Evolutionary conservation across 1,140 invertebrate species (phyloP).

Genomic region (Euura saliciscinereae): DNA sequence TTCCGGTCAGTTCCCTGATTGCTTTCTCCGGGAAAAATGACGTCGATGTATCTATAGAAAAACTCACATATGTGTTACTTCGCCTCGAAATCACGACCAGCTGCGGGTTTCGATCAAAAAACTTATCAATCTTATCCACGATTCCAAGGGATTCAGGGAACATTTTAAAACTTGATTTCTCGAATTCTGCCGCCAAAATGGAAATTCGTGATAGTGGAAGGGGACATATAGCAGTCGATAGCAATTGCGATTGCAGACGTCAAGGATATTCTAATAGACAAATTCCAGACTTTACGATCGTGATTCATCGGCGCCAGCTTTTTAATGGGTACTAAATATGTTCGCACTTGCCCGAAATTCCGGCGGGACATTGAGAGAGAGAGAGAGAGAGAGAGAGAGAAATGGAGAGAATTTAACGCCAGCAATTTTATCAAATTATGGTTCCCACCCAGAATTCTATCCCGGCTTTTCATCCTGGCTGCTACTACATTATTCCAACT

Average conservation of each 20-base stretch:
- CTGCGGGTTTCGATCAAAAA: too few species aligned
- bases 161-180: too few species aligned
- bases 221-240: neutral
- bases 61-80: too few species aligned
- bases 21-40: neutral
- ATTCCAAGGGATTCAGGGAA: too few species aligned
- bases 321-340: constrained; percentile 27
- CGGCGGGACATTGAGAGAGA: neutral
- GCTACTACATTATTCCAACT: neutral
- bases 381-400: neutral
- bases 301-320: constrained; percentile 38
- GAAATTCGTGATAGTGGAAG: too few species aligned
- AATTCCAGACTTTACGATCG: constrained; percentile 32
- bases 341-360: constrained; percentile 7
- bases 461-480: neutral
- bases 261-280: constrained; percentile 23
- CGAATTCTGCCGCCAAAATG: too few species aligned
- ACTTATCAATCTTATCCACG: too few species aligned
- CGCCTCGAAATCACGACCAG: too few species aligned
- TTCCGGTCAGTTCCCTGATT: constrained; percentile 6
- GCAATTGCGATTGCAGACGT: constrained; percentile 28
- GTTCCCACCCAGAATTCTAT: neutral
- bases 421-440: constrained; percentile 6
- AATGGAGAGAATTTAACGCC: neutral
- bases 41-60: neutral